phyloP scores from a whole-genome alignment of 2,888 invertebrate species.

The Portevinia maculata region DNA sequence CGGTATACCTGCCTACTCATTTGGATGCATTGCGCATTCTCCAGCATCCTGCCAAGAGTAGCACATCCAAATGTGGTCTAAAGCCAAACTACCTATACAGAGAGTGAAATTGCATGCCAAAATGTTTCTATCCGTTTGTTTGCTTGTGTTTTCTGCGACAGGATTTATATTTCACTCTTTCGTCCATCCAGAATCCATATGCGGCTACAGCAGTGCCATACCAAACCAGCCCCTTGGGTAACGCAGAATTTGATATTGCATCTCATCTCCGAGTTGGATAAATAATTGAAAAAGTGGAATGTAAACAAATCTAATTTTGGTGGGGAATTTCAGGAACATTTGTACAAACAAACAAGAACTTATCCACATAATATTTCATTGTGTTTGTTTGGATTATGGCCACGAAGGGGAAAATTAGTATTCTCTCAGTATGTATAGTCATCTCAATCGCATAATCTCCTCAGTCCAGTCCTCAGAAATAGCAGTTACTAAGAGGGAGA shows the following conservation, averaged over 20 bases:
- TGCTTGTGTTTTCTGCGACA: constrained; percentile 43
- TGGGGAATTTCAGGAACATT: constrained; percentile 40
- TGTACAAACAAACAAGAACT: neutral
- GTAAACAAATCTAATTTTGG: constrained; percentile 72
- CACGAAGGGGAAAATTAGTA: constrained; percentile 7
- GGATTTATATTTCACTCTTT: constrained; percentile 24
- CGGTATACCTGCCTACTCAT: neutral
- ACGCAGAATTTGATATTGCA: constrained; percentile 28
- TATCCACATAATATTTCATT: constrained; percentile 8
- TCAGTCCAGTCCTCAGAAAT: neutral
- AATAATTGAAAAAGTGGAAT: constrained; percentile 69
- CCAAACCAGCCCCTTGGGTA: constrained; percentile 29
- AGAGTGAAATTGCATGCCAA: constrained; percentile 62
- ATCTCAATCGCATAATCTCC: neutral
- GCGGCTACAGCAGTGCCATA: constrained; percentile 19
- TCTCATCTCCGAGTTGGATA: constrained; percentile 46
- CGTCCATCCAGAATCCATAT: too few species aligned
- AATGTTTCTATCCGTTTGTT: constrained; percentile 19
- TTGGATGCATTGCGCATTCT: constrained; percentile 61
- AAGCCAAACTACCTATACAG: constrained; percentile 48
- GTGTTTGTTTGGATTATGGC: constrained; percentile 20
- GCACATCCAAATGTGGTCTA: constrained; percentile 1
- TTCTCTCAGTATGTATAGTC: neutral
- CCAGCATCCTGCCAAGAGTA: constrained; percentile 1
- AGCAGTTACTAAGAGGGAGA: constrained; percentile 31